These are phyloP conservation scores for Cariama cristata DNA, from an alignment of 2,113 vertebrate species.

Conservation along the genomic window DNA sequence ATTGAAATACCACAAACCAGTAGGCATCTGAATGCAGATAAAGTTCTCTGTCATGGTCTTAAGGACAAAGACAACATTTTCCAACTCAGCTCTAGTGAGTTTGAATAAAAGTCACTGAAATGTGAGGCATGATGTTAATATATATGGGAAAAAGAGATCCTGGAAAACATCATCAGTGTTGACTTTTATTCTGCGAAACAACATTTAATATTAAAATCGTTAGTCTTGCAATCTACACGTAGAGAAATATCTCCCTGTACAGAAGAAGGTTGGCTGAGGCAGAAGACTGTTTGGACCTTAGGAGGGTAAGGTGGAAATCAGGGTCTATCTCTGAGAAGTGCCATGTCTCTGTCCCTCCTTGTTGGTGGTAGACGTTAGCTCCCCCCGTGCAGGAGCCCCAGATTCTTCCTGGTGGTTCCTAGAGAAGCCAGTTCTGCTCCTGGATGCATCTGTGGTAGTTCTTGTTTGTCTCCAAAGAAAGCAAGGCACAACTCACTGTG, in stretches of 20 bases:
- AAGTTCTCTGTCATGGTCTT: constrained; percentile 79
- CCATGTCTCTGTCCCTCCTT: background rate
- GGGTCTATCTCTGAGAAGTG: background rate
- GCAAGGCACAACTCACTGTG: background rate
- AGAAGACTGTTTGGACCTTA: background rate
- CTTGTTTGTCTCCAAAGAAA: background rate
- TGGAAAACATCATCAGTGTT: background rate
- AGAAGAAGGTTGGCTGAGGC: background rate
- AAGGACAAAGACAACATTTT: constrained; percentile 82
- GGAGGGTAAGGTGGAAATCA: background rate
- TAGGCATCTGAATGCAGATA: constrained; percentile 83
- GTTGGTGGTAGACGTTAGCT: background rate
- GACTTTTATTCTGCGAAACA: background rate
- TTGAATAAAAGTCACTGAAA: constrained; percentile 77
- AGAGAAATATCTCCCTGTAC: background rate
- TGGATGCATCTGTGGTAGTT: fast-evolving
- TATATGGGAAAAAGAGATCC: constrained; percentile 15
- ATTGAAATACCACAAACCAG: constrained; percentile 83
- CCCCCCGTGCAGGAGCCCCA: background rate
- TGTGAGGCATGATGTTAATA: constrained; percentile 39
- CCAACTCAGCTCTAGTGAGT: constrained; percentile 68
- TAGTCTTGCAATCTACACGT: background rate
- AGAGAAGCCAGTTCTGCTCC: background rate
- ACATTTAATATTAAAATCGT: background rate
- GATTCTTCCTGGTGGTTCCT: background rate